These are phyloP conservation scores for Poecilia gillii DNA, from an alignment of 2,797 vertebrate genomes.

Conservation along the genomic window DNA sequence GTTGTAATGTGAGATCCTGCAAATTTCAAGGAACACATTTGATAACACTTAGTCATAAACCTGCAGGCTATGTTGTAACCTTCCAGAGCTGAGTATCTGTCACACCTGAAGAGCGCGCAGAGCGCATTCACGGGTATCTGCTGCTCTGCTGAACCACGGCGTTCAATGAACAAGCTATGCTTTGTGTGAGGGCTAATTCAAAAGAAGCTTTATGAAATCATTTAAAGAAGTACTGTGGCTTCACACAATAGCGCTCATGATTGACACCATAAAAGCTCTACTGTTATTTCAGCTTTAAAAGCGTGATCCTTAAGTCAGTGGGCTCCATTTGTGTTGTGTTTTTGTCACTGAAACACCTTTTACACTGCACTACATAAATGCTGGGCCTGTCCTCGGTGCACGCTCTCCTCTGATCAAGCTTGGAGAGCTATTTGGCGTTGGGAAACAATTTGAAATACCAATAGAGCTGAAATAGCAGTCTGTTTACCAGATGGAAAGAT, in stretches of 20 bases:
- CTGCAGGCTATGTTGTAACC: slow-evolving; percentile 69
- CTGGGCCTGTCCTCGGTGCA: slow-evolving; percentile 15
- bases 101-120: slow-evolving; percentile 60
- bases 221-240: slow-evolving; percentile 36
- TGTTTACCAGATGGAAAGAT: slow-evolving; percentile 79
- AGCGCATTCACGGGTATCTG: slow-evolving; percentile 45
- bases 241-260: slow-evolving; percentile 40
- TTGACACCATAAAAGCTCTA: slow-evolving; percentile 37
- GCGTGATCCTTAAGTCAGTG: slow-evolving; percentile 24
- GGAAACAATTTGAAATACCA: slow-evolving; percentile 63
- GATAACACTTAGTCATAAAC: slow-evolving; percentile 75
- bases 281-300: slow-evolving; percentile 39
- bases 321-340: slow-evolving; percentile 32
- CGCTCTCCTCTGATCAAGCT: slow-evolving; percentile 36
- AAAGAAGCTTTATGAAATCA: slow-evolving; percentile 48
- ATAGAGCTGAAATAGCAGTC: slow-evolving; percentile 68
- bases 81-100: slow-evolving; percentile 47
- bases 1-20: slow-evolving; percentile 69
- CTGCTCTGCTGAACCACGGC: slow-evolving; percentile 48
- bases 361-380: slow-evolving; percentile 14
- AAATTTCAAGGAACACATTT: slow-evolving; percentile 72
- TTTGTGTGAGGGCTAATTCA: slow-evolving; percentile 58
- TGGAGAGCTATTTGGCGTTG: slow-evolving; percentile 46
- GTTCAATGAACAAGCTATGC: slow-evolving; percentile 54
- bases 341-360: slow-evolving; percentile 31